Base-by-base conservation (phyloP, 1,140 invertebrate genomes). In the Macrotrachela quadricornifera region DNA sequence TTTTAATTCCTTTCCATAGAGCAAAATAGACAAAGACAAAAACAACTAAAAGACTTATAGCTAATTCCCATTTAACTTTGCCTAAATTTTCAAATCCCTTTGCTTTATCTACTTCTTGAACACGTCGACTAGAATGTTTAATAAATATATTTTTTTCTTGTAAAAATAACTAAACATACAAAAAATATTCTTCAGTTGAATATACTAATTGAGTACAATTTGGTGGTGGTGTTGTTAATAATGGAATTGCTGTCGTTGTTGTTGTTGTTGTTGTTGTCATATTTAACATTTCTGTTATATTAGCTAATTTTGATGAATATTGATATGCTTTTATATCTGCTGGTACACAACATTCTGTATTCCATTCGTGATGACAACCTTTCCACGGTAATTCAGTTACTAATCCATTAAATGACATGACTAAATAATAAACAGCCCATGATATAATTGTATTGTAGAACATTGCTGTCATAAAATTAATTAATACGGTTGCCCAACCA, bases 381-480 rank as follows among this genome's bases (percentile, higher is more conserved):
- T 84, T 87, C 92, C 91, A 97, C 1, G 91, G 91, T 47, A 97
- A 73, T 61, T 82, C 69, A 57, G 76, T 76, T 4, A 74, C 57
- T 11, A 60, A 59, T 12, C 57, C 46, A 18, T 82, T 83, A 71
- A 97, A 95, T 15, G 91, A 96, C 44, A 85, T 82, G 67, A 94
- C 86, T 70, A 95, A 90, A 72, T 86, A 97, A 55, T 91, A 79
- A 43, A 97, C 75, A 12, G 88, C 83, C 90, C 90, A 97, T 13
- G 90, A 88, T 60, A 96, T 92, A 65, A 97, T 91, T 4, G 96
- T 85, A 71, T 96, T 96, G 73, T 97, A 97, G 71, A 92, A 97
- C 71, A 97, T 94, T 68, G 94, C 90, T 55, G 94, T 90, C 74
- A 95, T 94, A 70, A 96, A 92, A 13, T 91, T 86, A 56, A 95